A percentile compares a stretch with the other conserved stretches of the same genome.
phyloP scores from a whole-genome alignment of 2,113 vertebrate genomes.

The Pollimyrus isidori region DNA sequence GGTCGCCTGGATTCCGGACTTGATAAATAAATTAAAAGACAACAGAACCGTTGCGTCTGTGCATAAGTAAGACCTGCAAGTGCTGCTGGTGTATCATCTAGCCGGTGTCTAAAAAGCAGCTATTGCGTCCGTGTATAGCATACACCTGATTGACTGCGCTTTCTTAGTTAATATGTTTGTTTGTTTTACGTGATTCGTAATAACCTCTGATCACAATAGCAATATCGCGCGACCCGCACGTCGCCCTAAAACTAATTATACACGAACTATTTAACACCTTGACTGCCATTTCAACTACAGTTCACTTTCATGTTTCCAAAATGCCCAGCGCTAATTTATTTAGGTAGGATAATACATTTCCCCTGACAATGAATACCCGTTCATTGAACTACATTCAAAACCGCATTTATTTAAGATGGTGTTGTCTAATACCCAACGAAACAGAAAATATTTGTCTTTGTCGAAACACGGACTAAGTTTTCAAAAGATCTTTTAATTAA shows the following conservation, averaged over 20 bases:
- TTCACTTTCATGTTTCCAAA: not conserved
- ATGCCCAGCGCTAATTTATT: not conserved
- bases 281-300: not conserved
- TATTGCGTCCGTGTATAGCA: not conserved
- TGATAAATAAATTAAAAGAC: constrained; percentile 59
- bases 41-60: constrained; percentile 46
- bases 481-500: not conserved
- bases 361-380: not conserved
- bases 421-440: not conserved
- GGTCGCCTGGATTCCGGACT: constrained; percentile 43
- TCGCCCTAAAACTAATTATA: not conserved
- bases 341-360: not conserved
- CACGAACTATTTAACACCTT: not conserved
- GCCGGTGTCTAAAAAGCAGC: constrained; percentile 4
- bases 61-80: constrained; percentile 36
- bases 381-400: not conserved
- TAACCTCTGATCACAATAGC: not conserved
- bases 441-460: constrained; percentile 1
- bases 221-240: not conserved
- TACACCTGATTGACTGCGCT: not conserved
- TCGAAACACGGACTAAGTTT: not conserved
- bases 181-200: not conserved
- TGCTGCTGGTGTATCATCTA: constrained; percentile 26
- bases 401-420: not conserved
- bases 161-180: not conserved